These are phyloP conservation scores for Drosophila hamatofila DNA, from an alignment of 2,888 invertebrate species.

Conservation along the genomic window DNA sequence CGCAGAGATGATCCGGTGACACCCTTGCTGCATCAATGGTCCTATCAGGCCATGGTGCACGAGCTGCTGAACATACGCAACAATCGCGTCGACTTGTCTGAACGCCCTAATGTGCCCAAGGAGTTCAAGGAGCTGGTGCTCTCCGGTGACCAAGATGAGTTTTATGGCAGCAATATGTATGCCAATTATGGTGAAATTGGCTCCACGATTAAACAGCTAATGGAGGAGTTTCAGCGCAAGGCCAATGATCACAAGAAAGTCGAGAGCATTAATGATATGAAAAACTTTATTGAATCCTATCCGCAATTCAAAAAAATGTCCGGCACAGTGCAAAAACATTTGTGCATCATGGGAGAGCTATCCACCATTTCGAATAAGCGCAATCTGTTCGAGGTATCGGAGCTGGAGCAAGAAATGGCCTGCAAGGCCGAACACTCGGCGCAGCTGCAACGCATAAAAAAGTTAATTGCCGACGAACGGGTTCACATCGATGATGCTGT, in stretches of 20 bases:
- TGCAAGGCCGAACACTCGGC: slow-evolving; percentile 94
- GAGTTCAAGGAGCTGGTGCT: slow-evolving; percentile 97
- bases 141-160: slow-evolving; percentile 98
- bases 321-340: slow-evolving; percentile 98
- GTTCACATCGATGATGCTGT: slow-evolving; percentile 92
- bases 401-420: slow-evolving; percentile 96
- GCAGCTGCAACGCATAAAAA: slow-evolving; percentile 92
- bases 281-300: slow-evolving; percentile 98
- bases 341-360: slow-evolving; percentile 97
- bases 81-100: slow-evolving; percentile 95
- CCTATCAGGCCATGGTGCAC: slow-evolving; percentile 99
- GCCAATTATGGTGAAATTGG: slow-evolving; percentile 99
- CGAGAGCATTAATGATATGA: slow-evolving; percentile 99
- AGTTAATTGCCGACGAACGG: slow-evolving; percentile 90
- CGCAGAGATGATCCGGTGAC: slow-evolving; percentile 98
- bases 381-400: slow-evolving; percentile 94
- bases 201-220: slow-evolving; percentile 96
- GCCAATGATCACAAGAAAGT: slow-evolving; percentile 90
- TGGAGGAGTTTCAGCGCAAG: slow-evolving; percentile 98
- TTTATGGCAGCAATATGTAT: slow-evolving; percentile 97
- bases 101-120: slow-evolving; percentile 93
- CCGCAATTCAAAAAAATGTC: slow-evolving; percentile 99
- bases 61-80: slow-evolving; percentile 96
- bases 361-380: slow-evolving; percentile 92
- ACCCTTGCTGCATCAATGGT: slow-evolving; percentile 98